Evolutionary conservation across 1,140 invertebrate genomes (phyloP).

Genomic region (Ylistrum balloti): DNA sequence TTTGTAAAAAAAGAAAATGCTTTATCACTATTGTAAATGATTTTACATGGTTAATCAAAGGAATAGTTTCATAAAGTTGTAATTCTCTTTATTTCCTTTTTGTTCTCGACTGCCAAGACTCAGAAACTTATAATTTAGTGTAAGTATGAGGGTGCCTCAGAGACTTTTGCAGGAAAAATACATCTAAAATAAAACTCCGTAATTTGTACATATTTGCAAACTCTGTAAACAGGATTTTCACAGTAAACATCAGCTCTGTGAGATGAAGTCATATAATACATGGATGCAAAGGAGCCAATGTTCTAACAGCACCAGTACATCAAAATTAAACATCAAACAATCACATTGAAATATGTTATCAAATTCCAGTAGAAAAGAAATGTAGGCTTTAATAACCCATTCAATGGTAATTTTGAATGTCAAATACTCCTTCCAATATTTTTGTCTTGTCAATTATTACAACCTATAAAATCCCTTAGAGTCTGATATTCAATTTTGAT

Average conservation of each 20-base stretch:
- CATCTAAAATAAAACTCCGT: background rate
- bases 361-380: slow-evolving; percentile 5
- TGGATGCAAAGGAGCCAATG: background rate
- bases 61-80: background rate
- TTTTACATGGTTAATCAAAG: background rate
- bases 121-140: background rate
- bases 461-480: background rate
- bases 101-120: background rate
- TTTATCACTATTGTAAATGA: slow-evolving; percentile 1
- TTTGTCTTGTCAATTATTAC: slow-evolving; percentile 5
- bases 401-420: slow-evolving; percentile 34
- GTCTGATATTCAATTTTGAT: background rate
- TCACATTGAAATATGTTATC: background rate
- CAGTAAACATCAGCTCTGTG: background rate
- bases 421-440: slow-evolving; percentile 5
- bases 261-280: background rate
- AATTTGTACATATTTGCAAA: slow-evolving; percentile 7
- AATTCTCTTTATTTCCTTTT: background rate
- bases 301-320: background rate
- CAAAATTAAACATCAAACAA: slow-evolving; percentile 11
- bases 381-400: background rate
- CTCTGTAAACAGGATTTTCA: background rate
- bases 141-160: background rate
- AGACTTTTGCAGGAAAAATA: background rate
- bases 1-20: background rate